These are phyloP conservation scores for Tiaroga cobitis DNA, from an alignment of 2,797 vertebrate genomes.

Conservation along the genomic window DNA sequence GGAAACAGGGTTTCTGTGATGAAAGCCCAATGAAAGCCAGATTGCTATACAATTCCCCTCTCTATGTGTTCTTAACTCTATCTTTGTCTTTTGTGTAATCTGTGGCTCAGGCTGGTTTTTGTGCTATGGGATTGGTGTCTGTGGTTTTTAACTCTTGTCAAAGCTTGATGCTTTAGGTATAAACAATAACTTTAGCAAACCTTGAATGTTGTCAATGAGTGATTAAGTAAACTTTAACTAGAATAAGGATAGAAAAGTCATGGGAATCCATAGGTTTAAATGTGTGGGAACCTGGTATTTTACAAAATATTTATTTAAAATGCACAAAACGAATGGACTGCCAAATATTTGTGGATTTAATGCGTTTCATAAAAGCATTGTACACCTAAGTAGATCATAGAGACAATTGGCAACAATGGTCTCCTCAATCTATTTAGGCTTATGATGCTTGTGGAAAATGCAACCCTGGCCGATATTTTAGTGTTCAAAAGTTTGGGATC, in stretches of 20 bases:
- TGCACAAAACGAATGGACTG: not conserved
- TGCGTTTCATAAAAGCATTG: not conserved
- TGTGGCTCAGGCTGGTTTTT: conserved; percentile 31
- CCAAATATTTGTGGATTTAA: not conserved
- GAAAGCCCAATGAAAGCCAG: not conserved
- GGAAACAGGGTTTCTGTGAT: not conserved
- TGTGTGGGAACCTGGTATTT: not conserved
- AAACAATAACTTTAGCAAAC: not conserved
- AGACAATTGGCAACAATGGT: not conserved
- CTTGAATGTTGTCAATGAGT: not conserved
- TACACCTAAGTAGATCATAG: not conserved
- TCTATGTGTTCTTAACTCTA: conserved; percentile 14
- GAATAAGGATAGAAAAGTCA: not conserved
- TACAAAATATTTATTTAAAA: not conserved
- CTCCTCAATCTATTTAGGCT: not conserved
- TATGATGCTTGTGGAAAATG: not conserved
- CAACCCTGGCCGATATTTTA: not conserved
- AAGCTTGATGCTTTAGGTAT: conserved; percentile 4
- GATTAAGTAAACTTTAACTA: not conserved
- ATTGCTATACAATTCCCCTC: not conserved
- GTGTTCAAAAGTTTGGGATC: not conserved
- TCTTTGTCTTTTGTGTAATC: conserved; percentile 34
- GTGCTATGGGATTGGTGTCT: conserved; percentile 29
- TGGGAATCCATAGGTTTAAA: not conserved
- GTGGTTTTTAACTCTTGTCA: conserved; percentile 8